phyloP scores from a whole-genome alignment of 2,113 vertebrate genomes.

The Lophius piscatorius region DNA sequence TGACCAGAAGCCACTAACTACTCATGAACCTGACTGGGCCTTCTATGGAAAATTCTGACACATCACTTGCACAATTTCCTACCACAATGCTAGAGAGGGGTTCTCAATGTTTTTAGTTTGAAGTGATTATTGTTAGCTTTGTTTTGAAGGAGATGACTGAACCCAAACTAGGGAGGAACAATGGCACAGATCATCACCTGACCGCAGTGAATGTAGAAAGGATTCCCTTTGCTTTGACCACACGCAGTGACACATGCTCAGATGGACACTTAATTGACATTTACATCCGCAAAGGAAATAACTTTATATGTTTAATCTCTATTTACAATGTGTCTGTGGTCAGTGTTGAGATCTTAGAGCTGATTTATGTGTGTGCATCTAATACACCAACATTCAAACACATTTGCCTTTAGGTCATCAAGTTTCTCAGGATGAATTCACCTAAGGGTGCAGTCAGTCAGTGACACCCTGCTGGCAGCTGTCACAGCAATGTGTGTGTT shows the following conservation, averaged over 20 bases:
- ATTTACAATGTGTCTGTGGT: slow-evolving; percentile 14
- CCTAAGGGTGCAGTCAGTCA: slow-evolving; percentile 34
- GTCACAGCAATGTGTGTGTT: slow-evolving; percentile 21
- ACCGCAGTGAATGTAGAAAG: slow-evolving; percentile 26
- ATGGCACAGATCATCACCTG: slow-evolving; percentile 39
- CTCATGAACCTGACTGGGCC: slow-evolving; percentile 38
- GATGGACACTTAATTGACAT: slow-evolving; percentile 28
- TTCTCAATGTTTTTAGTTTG: slow-evolving; percentile 26
- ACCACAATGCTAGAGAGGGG: slow-evolving; percentile 50
- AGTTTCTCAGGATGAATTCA: slow-evolving; percentile 44
- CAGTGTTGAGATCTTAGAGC: not conserved
- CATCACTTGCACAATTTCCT: slow-evolving; percentile 36
- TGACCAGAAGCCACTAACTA: slow-evolving; percentile 60
- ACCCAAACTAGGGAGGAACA: slow-evolving; percentile 48
- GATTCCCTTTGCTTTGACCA: slow-evolving; percentile 37
- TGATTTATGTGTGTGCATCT: not conserved
- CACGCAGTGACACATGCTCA: slow-evolving; percentile 25
- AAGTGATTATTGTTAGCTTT: slow-evolving; percentile 41
- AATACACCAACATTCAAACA: not conserved
- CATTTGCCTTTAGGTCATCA: slow-evolving; percentile 31
- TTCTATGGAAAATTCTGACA: slow-evolving; percentile 56
- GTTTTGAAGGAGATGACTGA: slow-evolving; percentile 33
- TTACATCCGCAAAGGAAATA: slow-evolving; percentile 25
- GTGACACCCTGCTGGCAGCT: slow-evolving; percentile 42
- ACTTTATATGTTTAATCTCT: slow-evolving; percentile 9